phyloP scores from a whole-genome alignment of 2,113 vertebrate species.

The Sterna hirundo region DNA sequence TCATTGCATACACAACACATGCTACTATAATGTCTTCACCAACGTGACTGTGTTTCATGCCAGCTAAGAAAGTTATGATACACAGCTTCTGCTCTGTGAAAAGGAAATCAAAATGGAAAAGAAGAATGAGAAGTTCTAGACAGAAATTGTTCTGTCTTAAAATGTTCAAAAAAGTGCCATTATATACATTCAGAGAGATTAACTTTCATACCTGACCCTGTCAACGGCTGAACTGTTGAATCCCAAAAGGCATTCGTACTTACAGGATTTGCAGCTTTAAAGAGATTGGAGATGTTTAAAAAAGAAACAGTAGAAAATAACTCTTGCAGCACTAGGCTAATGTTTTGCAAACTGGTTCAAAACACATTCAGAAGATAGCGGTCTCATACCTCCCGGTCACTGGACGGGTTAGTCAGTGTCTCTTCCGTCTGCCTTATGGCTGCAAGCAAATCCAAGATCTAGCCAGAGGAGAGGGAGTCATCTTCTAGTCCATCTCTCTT shows the following conservation, averaged over 20 bases:
- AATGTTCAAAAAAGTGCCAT: neutral
- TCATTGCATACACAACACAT: neutral
- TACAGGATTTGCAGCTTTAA: neutral
- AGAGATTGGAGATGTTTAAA: neutral
- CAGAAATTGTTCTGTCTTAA: neutral
- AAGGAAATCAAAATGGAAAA: neutral
- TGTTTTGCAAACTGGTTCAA: neutral
- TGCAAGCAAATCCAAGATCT: neutral
- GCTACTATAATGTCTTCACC: neutral
- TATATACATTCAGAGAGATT: neutral
- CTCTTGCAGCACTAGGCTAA: neutral
- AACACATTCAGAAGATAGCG: neutral
- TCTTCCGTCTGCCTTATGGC: neutral
- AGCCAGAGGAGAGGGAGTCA: neutral
- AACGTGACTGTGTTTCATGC: neutral
- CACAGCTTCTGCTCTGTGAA: neutral
- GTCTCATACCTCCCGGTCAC: neutral
- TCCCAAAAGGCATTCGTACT: neutral
- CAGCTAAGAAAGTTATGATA: neutral
- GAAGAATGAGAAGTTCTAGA: neutral
- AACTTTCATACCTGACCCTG: neutral
- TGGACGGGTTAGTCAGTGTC: neutral
- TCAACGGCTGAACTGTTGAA: neutral
- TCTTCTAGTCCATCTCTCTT: neutral
- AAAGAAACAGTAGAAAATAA: neutral